Base-by-base conservation (phyloP, 1,140 invertebrate genomes). In the Drosophila suzukii region DNA sequence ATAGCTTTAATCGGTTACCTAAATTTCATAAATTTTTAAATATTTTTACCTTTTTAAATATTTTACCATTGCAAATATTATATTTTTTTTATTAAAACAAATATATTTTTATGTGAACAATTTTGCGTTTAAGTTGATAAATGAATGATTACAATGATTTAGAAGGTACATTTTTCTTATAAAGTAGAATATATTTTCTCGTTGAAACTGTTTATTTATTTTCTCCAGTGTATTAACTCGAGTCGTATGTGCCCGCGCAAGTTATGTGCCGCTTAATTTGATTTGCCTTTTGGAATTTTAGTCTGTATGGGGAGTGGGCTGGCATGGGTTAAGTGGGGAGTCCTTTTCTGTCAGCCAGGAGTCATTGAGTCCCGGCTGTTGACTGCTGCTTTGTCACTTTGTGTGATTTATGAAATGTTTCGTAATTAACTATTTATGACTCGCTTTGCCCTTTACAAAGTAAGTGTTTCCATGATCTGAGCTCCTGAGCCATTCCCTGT, bases 221-320 rank as follows among this genome's bases (percentile, higher is more conserved):
- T 39, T 39, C 8, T 1, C 2, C 39, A 43, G 60, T 68, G 65
- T 38, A 38, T 67, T 66, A 77, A 63, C 59, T 78, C 59, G 72
- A 77, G 75, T 75, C 78, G 82, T 86, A 67, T 86, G 82, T 86
- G 84, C 80, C 60, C 62, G 56, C 65, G 84, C 76, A 83, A 89
- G 80, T 84, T 84, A 81, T 89, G 84, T 89, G 80, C 51, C 85
- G 85, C 85, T 89, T 89, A 89, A 89, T 89, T 89, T 89, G 79
- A 89, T 89, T 89, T 89, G 84, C 70, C 68, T 71, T 78, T 78
- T 84, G 80, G 74, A 80, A 89, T 89, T 89, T 78, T 54, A 54
- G 73, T 83, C 51, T 12, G 30, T 67, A 12, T 2, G 6, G 24
- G 27, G 47, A 41, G 44, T 32, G 49, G 54, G 67, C 20, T 11